Percentiles rank a stretch among this genome's conserved stretches.
These are phyloP conservation scores for Nymphalis io DNA, from an alignment of 1,140 invertebrate species.

Conservation along the genomic window DNA sequence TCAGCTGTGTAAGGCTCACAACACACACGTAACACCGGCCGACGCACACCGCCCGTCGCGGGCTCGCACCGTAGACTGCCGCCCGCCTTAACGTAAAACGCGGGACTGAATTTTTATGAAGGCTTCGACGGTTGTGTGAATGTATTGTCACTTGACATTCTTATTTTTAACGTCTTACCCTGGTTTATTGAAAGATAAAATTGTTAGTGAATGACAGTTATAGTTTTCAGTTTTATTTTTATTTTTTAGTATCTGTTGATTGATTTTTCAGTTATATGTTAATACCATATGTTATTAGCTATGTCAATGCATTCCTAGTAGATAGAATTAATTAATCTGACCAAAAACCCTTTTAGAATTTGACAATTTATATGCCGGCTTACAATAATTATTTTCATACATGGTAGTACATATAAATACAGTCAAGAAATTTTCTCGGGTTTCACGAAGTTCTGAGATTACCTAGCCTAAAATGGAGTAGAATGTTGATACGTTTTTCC, in stretches of 20 bases:
- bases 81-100: slow-evolving; percentile 49
- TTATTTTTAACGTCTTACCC: slow-evolving; percentile 24
- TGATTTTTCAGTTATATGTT: too few relatives aligned
- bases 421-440: too few relatives aligned
- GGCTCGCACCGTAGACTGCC: slow-evolving; percentile 50
- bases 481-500: too few relatives aligned
- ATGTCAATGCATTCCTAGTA: background rate
- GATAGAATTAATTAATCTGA: background rate
- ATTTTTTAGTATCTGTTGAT: too few relatives aligned
- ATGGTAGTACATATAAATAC: too few relatives aligned
- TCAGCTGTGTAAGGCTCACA: slow-evolving; percentile 34
- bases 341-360: background rate
- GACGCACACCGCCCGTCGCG: slow-evolving; percentile 44
- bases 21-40: slow-evolving; percentile 40
- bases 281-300: too few relatives aligned
- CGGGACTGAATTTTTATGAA: slow-evolving; percentile 63
- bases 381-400: too few relatives aligned
- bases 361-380: too few relatives aligned
- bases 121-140: slow-evolving; percentile 29
- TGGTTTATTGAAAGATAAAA: slow-evolving; percentile 1
- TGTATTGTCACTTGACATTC: slow-evolving; percentile 21
- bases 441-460: too few relatives aligned
- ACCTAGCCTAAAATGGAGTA: too few relatives aligned
- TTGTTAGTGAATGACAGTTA: background rate
- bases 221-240: background rate